phyloP scores from a whole-genome alignment of 2,113 vertebrate genomes.

The Ammodytes dubius region DNA sequence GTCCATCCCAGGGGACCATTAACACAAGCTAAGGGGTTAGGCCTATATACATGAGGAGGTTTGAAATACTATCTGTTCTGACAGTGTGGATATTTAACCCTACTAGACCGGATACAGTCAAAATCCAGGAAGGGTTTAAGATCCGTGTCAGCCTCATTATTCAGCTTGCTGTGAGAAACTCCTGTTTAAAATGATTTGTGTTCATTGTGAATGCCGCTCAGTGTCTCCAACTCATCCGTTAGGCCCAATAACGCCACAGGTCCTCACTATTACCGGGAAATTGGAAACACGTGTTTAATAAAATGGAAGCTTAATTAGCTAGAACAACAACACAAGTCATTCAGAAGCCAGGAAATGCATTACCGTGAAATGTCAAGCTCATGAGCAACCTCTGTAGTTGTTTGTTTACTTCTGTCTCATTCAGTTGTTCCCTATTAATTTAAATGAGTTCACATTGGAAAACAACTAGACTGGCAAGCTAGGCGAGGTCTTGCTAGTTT shows the following conservation, averaged over 20 bases:
- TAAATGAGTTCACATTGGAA: slow-evolving; percentile 58
- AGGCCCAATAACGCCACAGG: slow-evolving; percentile 62
- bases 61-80: slow-evolving; percentile 71
- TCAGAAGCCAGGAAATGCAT: slow-evolving; percentile 67
- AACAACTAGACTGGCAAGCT: slow-evolving; percentile 33
- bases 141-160: slow-evolving; percentile 20
- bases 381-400: slow-evolving; percentile 28
- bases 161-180: slow-evolving; percentile 50
- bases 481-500: slow-evolving; percentile 39
- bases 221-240: slow-evolving; percentile 47
- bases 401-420: slow-evolving; percentile 13
- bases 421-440: slow-evolving; percentile 59
- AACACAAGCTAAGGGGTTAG: slow-evolving; percentile 36
- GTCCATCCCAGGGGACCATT: slow-evolving; percentile 47
- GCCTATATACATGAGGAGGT: slow-evolving; percentile 12
- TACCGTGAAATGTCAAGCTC: slow-evolving; percentile 45
- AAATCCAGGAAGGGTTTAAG: slow-evolving; percentile 9
- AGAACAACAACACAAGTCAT: slow-evolving; percentile 72
- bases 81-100: slow-evolving; percentile 24
- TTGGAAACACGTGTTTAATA: slow-evolving; percentile 75
- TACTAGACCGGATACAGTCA: slow-evolving; percentile 22
- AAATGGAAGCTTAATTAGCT: slow-evolving; percentile 74
- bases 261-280: slow-evolving; percentile 61
- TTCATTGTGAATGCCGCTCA: slow-evolving; percentile 47
- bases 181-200: slow-evolving; percentile 47